A percentile compares a stretch with the other conserved stretches of the same genome.
Evolutionary conservation across 37 sponge, comb jelly and placozoan species (phyloP).

Genomic region (Spongilla lacustris): DNA sequence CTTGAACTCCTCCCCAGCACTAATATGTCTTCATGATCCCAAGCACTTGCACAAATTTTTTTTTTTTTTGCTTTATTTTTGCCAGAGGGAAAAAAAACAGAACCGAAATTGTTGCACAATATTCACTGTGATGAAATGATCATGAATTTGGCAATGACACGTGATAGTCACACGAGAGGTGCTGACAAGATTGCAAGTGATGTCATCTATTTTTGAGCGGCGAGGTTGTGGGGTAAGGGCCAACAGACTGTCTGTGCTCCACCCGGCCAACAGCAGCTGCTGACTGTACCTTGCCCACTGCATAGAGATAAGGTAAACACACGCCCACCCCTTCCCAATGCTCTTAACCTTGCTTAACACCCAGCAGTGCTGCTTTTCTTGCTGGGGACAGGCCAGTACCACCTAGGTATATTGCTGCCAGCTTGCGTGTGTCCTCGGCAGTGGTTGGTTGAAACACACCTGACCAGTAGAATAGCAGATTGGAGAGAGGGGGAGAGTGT

Average conservation of each 20-base stretch:
- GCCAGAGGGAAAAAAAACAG: neutral
- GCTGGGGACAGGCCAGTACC: slow-evolving; percentile 32
- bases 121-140: neutral
- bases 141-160: neutral
- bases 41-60: no score
- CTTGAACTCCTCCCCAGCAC: neutral
- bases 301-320: neutral
- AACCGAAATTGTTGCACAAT: neutral
- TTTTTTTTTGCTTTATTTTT: neutral
- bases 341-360: neutral
- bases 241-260: neutral
- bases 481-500: neutral
- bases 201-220: neutral
- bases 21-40: neutral
- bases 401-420: slow-evolving; percentile 57
- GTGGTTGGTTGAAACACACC: slow-evolving; percentile 21
- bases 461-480: neutral
- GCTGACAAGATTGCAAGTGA: neutral
- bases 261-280: neutral
- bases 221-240: neutral
- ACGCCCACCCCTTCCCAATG: neutral
- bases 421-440: slow-evolving; percentile 62
- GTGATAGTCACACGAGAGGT: neutral
- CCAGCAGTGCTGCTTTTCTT: slow-evolving; percentile 2
- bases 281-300: neutral